Base-by-base conservation (phyloP, 2,888 invertebrate genomes). In the Cheiracanthium punctorium region DNA sequence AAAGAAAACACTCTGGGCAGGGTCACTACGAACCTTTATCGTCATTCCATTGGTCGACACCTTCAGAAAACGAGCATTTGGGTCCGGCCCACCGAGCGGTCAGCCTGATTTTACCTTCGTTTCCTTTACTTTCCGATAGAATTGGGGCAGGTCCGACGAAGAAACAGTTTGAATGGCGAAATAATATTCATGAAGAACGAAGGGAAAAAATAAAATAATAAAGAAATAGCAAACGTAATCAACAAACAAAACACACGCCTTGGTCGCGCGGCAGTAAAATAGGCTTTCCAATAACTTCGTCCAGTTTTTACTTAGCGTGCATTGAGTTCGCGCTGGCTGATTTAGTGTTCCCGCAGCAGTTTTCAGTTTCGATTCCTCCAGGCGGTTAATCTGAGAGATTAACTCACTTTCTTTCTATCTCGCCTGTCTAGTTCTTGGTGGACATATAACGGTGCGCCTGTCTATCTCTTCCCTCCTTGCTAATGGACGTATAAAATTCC, bases 161-260 rank as follows among this genome's bases (percentile, higher is more conserved):
- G 24, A 12, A 58, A 58, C 24, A 58, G 24, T 58, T 58, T 58
- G 58, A 58, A 58, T 58, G 58, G 58, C 58, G 58, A 58, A 58
- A 58, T 58, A 58, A 58, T 58, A 58, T 17, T 58, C 58, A 58
- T 48, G 17, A 58, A 48, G 17, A 48, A 58, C 14, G 17, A 58
- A 37, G 10, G 37, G 10, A 37, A 37, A 37, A 37, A 37, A 7
- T 10, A 37, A 37, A 37, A 37, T 37, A 4, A 37, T n/a, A n/a
- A n/a, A n/a, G n/a, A n/a, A n/a, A n/a, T n/a, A 48, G 48, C 8
- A 58, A 58, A 58, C 7, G 58, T 17, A 58, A 58, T 58, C 58
- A 58, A 58, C 58, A 58, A 58, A 58, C 58, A 58, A 58, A 58
- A 58, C 58, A 58, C 58, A 58, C 58, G 58, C 58, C 58, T 58